Percentiles rank a stretch among this genome's conserved stretches.
phyloP scores from a whole-genome alignment of 2,888 invertebrate genomes.

The Frankliniella fusca region DNA sequence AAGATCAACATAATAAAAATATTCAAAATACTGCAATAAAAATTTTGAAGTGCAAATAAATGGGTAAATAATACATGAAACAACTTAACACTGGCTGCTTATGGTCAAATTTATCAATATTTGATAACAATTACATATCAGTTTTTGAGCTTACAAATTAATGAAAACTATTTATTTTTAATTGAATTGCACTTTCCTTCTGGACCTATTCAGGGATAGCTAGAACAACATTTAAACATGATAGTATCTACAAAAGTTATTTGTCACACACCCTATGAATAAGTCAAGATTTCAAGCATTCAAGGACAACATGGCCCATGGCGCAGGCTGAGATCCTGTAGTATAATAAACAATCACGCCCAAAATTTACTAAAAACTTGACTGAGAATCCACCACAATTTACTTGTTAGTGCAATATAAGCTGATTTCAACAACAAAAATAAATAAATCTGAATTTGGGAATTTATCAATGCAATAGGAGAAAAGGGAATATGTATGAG shows the following conservation, averaged over 20 bases:
- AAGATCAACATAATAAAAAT: conserved; percentile 4
- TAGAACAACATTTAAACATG: background rate
- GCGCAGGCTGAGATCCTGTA: background rate
- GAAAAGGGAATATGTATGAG: background rate
- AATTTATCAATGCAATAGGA: background rate
- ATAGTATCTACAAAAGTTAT: background rate
- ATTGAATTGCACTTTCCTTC: background rate
- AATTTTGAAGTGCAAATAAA: background rate
- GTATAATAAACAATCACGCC: background rate
- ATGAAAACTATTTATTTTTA: background rate
- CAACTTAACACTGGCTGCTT: background rate
- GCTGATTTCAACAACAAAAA: background rate
- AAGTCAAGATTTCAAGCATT: background rate
- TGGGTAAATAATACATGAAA: background rate
- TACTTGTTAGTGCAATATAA: background rate
- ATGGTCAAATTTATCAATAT: background rate
- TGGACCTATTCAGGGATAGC: background rate
- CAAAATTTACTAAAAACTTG: background rate
- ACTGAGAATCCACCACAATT: background rate
- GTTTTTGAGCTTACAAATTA: background rate
- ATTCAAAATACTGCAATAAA: background rate
- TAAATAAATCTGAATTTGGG: background rate
- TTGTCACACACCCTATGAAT: background rate
- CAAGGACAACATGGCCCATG: background rate
- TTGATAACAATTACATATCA: background rate